Evolutionary conservation across 2,113 vertebrate genomes (phyloP).

Genomic region (Cyanistes caeruleus): DNA sequence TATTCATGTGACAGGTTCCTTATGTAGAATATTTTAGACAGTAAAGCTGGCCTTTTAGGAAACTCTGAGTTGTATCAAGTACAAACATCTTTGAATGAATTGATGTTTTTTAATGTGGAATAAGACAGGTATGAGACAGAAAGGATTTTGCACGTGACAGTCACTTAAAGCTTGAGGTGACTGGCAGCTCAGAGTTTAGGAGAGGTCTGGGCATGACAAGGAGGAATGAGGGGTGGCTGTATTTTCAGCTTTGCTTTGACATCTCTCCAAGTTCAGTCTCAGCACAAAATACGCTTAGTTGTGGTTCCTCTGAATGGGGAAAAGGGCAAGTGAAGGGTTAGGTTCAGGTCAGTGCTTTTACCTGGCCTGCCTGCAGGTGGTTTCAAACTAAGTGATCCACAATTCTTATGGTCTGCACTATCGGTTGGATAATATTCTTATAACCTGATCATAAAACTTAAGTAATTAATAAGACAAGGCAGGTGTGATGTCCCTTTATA

Average conservation of each 20-base stretch:
- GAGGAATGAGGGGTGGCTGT: background rate
- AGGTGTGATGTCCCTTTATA: background rate
- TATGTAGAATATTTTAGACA: background rate
- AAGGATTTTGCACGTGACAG: background rate
- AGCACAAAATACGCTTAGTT: background rate
- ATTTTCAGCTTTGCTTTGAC: rapidly evolving
- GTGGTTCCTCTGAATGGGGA: background rate
- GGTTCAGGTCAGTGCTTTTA: background rate
- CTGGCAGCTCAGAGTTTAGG: background rate
- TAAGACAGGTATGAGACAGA: background rate
- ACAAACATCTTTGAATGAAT: background rate
- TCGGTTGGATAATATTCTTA: background rate
- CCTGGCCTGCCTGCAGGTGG: background rate
- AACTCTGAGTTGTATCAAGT: background rate
- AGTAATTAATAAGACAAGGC: background rate
- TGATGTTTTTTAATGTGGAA: background rate
- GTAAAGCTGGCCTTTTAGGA: background rate
- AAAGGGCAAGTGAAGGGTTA: background rate
- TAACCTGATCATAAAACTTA: background rate
- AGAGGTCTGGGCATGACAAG: background rate
- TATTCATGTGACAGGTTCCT: background rate
- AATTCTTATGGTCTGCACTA: background rate
- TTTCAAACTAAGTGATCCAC: background rate
- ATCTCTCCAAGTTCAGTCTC: rapidly evolving
- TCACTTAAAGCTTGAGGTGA: background rate